Base-by-base conservation (phyloP, 1,140 invertebrate genomes). In the Pogonognathellus flavescens region DNA sequence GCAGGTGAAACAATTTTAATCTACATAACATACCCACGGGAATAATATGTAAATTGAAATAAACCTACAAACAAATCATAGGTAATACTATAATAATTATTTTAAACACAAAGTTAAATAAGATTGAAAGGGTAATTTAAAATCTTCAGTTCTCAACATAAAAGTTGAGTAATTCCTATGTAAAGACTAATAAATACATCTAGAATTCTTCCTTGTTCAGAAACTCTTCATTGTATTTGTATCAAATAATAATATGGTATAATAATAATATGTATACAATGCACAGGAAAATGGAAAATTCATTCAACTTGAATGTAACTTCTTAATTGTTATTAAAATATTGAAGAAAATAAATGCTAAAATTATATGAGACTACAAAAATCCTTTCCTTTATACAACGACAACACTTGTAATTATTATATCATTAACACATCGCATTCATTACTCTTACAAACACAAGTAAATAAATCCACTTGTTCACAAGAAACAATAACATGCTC, bases 131-230 rank as follows among this genome's bases (percentile, higher is more conserved):
- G 62, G 62, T 66, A 20, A 66, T 66, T 66, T 13, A 20, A 66
- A 66, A 66, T 66, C 62, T 66, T 25, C 62, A 25, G 62, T 25
- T 66, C 62, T 25, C 22, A 66, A 14, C 62, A 14, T 6, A 41
- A 41, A 1, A 22, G 25, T 66, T 66, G 62, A 66, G 62, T 66
- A 66, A 60, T 66, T 66, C 62, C 62, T 66, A 31, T 66, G 22
- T 14, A 66, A 66, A 66, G 62, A 66, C 62, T 66, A 62, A 62
- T 62, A 62, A 62, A 60, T 25, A 62, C 60, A 62, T 25, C 22
- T 66, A 25, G 14, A 25, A 66, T 66, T 66, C 62, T 66, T 25
- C 60, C 62, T 25, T 18, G 62, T 66, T 66, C 62, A 66, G 62
- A 66, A 66, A 14, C 62, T 31, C 62, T 66, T 66, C 25, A 25